Percentiles rank a stretch among this genome's conserved stretches.
Conservation (phyloP, 1,140 invertebrate genomes). For the Trigoniulus corallinus region DNA sequence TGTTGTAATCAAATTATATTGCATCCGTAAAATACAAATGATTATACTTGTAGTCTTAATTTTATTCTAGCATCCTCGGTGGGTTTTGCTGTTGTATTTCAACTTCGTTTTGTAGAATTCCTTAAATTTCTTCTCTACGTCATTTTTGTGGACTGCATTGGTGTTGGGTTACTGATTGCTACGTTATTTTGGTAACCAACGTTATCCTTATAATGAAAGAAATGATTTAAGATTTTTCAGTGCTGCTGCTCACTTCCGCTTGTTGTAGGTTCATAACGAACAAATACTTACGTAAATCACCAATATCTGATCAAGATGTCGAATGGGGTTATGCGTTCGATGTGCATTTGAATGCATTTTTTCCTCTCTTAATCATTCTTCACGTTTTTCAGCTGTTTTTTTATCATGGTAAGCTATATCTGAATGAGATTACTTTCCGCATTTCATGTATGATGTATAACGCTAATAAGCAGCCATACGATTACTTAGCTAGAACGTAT, state of each 20-base stretch:
- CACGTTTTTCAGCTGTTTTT: slow-evolving; percentile 84
- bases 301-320: slow-evolving; percentile 54
- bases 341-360: slow-evolving; percentile 96
- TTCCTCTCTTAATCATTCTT: slow-evolving; percentile 82
- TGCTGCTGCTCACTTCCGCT: too few species aligned
- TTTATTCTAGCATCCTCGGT: slow-evolving; percentile 63
- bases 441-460: not conserved
- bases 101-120: slow-evolving; percentile 55
- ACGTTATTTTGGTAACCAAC: slow-evolving; percentile 65
- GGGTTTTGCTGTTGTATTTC: slow-evolving; percentile 67
- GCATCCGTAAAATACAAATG: not conserved
- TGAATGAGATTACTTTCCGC: not conserved
- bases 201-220: too few species aligned
- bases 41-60: slow-evolving; percentile 12
- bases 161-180: slow-evolving; percentile 68
- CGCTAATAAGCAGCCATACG: too few species aligned
- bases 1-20: slow-evolving; percentile 1
- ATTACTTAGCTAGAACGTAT: too few species aligned
- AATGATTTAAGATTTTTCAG: too few species aligned
- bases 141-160: slow-evolving; percentile 87
- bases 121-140: slow-evolving; percentile 79
- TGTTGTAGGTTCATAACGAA: slow-evolving; percentile 65
- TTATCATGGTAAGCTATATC: slow-evolving; percentile 20
- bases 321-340: slow-evolving; percentile 99
- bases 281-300: slow-evolving; percentile 60